Conservation (phyloP, 2,888 invertebrate species). For the Chloroclystis v-ata region DNA sequence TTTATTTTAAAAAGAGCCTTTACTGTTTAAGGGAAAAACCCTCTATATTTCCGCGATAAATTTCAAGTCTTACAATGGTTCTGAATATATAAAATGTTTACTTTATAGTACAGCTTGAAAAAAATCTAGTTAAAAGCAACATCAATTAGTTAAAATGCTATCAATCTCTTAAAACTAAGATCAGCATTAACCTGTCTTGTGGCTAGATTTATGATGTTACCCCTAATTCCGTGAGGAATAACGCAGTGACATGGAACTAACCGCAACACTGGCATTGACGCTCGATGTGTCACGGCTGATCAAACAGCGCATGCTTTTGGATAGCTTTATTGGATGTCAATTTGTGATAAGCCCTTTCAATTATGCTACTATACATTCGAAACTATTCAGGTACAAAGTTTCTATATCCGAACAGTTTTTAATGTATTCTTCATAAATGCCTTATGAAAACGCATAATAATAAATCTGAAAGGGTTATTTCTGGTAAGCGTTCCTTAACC, state of each 20-base stretch:
- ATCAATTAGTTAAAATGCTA: slow-evolving; percentile 1
- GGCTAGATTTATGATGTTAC: slow-evolving; percentile 2
- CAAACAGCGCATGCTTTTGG: slow-evolving; percentile 16
- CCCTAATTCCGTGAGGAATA: slow-evolving; percentile 3
- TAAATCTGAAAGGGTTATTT: too few species aligned
- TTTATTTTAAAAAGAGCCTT: too few species aligned
- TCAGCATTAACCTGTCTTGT: slow-evolving; percentile 2
- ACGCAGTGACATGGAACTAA: slow-evolving; percentile 14
- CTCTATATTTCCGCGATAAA: too few species aligned
- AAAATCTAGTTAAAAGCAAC: background rate
- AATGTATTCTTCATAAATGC: too few species aligned
- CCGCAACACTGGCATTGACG: slow-evolving; percentile 10
- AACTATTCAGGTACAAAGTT: too few species aligned
- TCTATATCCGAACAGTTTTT: too few species aligned
- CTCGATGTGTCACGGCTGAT: slow-evolving; percentile 10
- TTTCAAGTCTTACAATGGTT: too few species aligned
- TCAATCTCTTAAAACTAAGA: slow-evolving; percentile 1
- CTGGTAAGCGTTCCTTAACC: too few species aligned
- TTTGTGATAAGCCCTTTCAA: background rate
- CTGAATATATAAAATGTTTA: too few species aligned
- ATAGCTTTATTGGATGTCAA: slow-evolving; percentile 10
- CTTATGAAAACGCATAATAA: too few species aligned
- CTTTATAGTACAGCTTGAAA: too few species aligned
- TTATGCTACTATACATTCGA: background rate
- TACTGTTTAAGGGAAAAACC: too few species aligned